Base-by-base conservation (phyloP, 1,140 invertebrate genomes). In the Caenorhabditis inopinata region DNA sequence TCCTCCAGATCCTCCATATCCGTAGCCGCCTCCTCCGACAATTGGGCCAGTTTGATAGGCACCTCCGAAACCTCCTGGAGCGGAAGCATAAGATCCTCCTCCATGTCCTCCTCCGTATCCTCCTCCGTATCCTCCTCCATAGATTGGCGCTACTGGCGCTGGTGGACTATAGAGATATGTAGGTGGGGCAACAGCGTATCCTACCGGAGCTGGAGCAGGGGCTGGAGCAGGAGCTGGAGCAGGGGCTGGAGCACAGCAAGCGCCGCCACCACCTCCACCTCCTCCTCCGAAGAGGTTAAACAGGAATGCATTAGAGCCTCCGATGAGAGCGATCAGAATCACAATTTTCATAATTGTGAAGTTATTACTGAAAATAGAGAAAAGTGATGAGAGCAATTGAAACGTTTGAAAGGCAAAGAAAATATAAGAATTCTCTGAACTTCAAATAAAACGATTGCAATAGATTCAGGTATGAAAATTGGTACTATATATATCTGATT, bases 301-400 rank as follows among this genome's bases (percentile, higher is more conserved):
- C 49, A 78, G 62, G 49, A 78, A 78, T 0, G 76, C 76, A 18
- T 78, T 74, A 48, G 76, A 78, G 76, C 51, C 58, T 18, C 51
- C 35, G 38, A 62, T 21, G 5, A 48, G 38, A 32, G 62, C 49
- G 11, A 51, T n/a, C 27, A 25, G 49, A 2, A 25, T 18, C 21
- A 53, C 38, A 53, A 53, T 27, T 12, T 53, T n/a, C n/a, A n/a
- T n/a, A n/a, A n/a, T n/a, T n/a, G n/a, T n/a, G n/a, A n/a, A n/a
- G n/a, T n/a, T n/a, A n/a, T n/a, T n/a, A n/a, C n/a, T n/a, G n/a
- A n/a, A n/a, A n/a, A n/a, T n/a, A n/a, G n/a, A n/a, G n/a, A n/a
- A n/a, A n/a, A n/a, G n/a, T n/a, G n/a, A n/a, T n/a, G n/a, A n/a
- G n/a, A n/a, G n/a, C n/a, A n/a, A n/a, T n/a, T n/a, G n/a, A n/a